phyloP scores from a whole-genome alignment of 2,113 vertebrate species.

The Picathartes gymnocephalus region DNA sequence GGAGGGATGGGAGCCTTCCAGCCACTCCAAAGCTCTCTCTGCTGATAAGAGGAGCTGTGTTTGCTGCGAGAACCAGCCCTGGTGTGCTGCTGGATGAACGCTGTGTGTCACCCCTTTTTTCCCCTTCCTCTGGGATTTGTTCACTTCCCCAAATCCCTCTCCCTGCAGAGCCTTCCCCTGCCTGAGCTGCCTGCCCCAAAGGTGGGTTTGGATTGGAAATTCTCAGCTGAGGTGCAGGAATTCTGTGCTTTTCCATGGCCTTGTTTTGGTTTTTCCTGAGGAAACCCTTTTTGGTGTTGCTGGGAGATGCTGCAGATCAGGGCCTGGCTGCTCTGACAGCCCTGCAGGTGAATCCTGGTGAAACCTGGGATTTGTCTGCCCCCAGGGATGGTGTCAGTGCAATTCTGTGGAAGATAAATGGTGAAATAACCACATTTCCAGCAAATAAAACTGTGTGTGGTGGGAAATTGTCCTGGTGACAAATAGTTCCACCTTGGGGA shows the following conservation, averaged over 20 bases:
- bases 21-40: constrained; percentile 47
- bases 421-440: neutral
- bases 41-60: constrained; percentile 50
- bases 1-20: constrained; percentile 33
- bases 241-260: fast-evolving
- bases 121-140: neutral
- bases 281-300: fast-evolving
- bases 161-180: neutral
- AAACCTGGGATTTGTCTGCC: neutral
- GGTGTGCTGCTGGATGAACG: neutral
- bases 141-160: neutral
- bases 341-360: fast-evolving
- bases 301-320: neutral
- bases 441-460: neutral
- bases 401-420: neutral
- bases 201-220: fast-evolving
- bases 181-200: neutral
- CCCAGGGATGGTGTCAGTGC: neutral
- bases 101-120: neutral
- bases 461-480: neutral
- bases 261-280: neutral
- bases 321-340: neutral
- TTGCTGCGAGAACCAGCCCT: constrained; percentile 37
- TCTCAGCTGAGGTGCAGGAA: neutral
- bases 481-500: neutral